Evolutionary conservation across 2,797 vertebrate species (phyloP).

Genomic region (Epinephelus malabaricus): DNA sequence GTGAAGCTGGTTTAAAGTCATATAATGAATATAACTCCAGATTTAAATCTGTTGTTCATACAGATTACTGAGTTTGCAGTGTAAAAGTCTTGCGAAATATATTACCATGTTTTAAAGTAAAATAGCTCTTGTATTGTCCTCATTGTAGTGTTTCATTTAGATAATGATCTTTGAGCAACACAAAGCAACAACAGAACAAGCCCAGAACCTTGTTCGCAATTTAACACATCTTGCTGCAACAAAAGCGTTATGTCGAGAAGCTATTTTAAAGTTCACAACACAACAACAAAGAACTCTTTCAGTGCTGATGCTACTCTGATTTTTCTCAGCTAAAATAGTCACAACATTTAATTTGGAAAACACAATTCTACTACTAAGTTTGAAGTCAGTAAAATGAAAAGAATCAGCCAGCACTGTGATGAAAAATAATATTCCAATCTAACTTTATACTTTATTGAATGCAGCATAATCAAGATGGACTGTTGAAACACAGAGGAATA

Average conservation of each 20-base stretch:
- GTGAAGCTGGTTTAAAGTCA: not conserved
- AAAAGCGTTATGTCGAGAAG: conserved; percentile 30
- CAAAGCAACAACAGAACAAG: conserved; percentile 20
- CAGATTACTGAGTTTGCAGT: not conserved
- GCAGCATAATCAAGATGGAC: conserved; percentile 3
- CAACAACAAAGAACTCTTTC: conserved; percentile 10
- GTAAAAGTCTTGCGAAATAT: conserved; percentile 13
- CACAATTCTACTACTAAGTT: not conserved
- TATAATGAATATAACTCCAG: conserved; percentile 10
- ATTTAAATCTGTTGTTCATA: conserved; percentile 1
- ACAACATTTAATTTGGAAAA: not conserved
- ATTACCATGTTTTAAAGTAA: not conserved
- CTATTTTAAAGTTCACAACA: conserved; percentile 21
- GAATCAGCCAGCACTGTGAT: not conserved
- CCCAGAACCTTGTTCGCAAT: conserved; percentile 22
- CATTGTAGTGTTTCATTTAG: conserved; percentile 3
- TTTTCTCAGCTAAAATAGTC: conserved; percentile 8
- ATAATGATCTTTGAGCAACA: conserved; percentile 6
- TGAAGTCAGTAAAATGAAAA: not conserved
- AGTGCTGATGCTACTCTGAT: not conserved
- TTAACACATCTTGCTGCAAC: conserved; percentile 44
- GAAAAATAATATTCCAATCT: not conserved
- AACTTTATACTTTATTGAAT: conserved; percentile 2
- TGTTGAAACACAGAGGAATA: conserved; percentile 2
- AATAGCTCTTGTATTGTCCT: not conserved